Evolutionary conservation across 2,888 invertebrate species (phyloP), one percentile per base, ranked within the genome.

Genomic region (Epirrhoe tristata): DNA sequence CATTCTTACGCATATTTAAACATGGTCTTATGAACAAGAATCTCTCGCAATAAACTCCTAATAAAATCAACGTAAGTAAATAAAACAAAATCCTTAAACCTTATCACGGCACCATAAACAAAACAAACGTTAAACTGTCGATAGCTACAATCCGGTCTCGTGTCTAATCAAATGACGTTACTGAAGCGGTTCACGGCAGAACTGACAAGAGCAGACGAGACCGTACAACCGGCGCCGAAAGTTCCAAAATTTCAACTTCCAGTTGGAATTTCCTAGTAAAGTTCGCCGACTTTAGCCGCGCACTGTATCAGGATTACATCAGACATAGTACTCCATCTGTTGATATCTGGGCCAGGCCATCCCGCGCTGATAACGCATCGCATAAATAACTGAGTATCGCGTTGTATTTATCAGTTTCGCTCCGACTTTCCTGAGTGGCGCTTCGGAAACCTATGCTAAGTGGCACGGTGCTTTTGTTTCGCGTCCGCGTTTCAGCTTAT

Each of bases 181-280:
- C 58, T 10, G 32, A 86, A 86, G 87, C 88, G 84, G 89, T 89
- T 88, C 74, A 65, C 74, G 72, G 82, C 88, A 81, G 88, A 79
- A 67, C n/a, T 14, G 48, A 63, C 68, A 51, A 60, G 70, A 64
- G 61, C 1, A 43, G 58, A 54, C 63, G 59, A 51, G n/a, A 32
- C 10, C 12, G 63, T 67, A 72, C 74, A 70, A 56, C 53, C 57
- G 32, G 7, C 39, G 34, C 14, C 24, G 63, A 2, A 67, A 60
- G 17, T 5, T n/a, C 0, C n/a, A 6, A 31, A 14, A n/a, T n/a
- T n/a, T n/a, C n/a, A n/a, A n/a, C n/a, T n/a, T 3, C 24, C 24
- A 17, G 16, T 14, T 24, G 14, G 5, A 12, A 10, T 7, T 39
- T 39, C 12, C 10, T 53, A 24, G 8, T 62, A 59, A 54, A 68